These are phyloP conservation scores for Timandra comae DNA, from an alignment of 2,888 invertebrate genomes.

Conservation along the genomic window DNA sequence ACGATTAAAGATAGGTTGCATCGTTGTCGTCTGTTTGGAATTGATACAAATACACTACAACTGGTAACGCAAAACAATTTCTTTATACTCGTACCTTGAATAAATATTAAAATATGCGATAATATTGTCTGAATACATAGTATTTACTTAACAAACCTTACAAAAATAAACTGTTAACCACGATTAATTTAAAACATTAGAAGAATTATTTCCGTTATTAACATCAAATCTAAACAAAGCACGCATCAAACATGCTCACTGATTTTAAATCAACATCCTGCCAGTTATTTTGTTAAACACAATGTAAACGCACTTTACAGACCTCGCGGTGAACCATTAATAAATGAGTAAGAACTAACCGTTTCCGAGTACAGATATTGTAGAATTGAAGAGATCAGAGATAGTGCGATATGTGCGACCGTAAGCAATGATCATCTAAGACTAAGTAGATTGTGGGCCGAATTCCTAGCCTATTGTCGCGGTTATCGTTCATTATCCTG, in stretches of 20 bases:
- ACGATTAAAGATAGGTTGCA: slow-evolving; percentile 20
- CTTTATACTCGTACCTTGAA: too few species aligned
- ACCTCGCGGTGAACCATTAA: slow-evolving; percentile 9
- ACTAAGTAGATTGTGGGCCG: slow-evolving; percentile 30
- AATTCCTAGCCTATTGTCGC: slow-evolving; percentile 50
- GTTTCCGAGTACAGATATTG: too few species aligned
- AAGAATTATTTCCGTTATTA: slow-evolving; percentile 9
- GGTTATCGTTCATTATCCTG: slow-evolving; percentile 54
- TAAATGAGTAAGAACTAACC: too few species aligned
- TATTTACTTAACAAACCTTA: too few species aligned
- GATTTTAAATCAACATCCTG: slow-evolving; percentile 14
- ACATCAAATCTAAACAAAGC: slow-evolving; percentile 10
- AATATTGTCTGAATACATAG: not conserved
- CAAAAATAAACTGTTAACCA: too few species aligned
- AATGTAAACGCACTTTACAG: slow-evolving; percentile 1
- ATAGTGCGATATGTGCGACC: not conserved
- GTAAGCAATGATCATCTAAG: too few species aligned
- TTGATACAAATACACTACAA: not conserved
- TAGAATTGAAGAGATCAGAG: too few species aligned
- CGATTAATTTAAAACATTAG: too few species aligned
- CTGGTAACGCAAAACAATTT: too few species aligned
- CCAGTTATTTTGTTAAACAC: slow-evolving; percentile 8
- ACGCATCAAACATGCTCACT: slow-evolving; percentile 7
- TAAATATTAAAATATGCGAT: too few species aligned
- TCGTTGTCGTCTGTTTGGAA: slow-evolving; percentile 1